Conservation (phyloP, 2,888 invertebrate species). For the Parelbella ahira region DNA sequence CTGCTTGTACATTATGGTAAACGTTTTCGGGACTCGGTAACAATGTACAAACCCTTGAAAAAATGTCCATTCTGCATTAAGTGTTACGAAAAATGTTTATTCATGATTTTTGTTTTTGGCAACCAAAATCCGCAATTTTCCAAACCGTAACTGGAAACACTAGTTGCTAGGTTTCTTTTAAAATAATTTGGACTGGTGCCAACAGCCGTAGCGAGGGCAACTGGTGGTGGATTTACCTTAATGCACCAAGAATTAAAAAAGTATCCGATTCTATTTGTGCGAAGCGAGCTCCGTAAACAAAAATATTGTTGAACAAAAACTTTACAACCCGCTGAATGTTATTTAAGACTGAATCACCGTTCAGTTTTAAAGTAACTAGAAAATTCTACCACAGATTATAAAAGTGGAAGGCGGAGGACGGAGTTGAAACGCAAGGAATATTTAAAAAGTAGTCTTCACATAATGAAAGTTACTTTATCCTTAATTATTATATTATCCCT, state of each 20-base stretch:
- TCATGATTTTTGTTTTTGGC: background rate
- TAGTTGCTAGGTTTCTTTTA: slow-evolving; percentile 61
- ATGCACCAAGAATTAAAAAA: slow-evolving; percentile 23
- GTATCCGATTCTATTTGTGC: slow-evolving; percentile 23
- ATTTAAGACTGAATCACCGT: background rate
- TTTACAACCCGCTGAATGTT: background rate
- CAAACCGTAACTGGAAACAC: slow-evolving; percentile 16
- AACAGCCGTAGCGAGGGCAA: slow-evolving; percentile 56
- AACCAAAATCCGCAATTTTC: slow-evolving; percentile 15
- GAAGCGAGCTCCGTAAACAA: slow-evolving; percentile 9
- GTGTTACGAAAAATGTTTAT: too few species aligned
- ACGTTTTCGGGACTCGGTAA: too few species aligned
- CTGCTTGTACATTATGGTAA: too few species aligned
- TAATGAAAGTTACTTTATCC: too few species aligned
- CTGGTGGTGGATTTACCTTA: slow-evolving; percentile 68
- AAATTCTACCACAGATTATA: too few species aligned
- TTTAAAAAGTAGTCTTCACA: too few species aligned
- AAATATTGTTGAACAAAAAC: slow-evolving; percentile 7
- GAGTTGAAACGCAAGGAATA: too few species aligned
- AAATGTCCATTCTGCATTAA: too few species aligned
- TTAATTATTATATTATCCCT: too few species aligned
- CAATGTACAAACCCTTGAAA: too few species aligned
- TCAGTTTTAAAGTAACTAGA: too few species aligned
- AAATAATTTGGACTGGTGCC: slow-evolving; percentile 72
- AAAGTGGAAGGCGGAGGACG: too few species aligned